A percentile compares a stretch with the other conserved stretches of the same genome.
Conservation (phyloP, 2,797 vertebrate genomes). For the Acanthopagrus latus region DNA sequence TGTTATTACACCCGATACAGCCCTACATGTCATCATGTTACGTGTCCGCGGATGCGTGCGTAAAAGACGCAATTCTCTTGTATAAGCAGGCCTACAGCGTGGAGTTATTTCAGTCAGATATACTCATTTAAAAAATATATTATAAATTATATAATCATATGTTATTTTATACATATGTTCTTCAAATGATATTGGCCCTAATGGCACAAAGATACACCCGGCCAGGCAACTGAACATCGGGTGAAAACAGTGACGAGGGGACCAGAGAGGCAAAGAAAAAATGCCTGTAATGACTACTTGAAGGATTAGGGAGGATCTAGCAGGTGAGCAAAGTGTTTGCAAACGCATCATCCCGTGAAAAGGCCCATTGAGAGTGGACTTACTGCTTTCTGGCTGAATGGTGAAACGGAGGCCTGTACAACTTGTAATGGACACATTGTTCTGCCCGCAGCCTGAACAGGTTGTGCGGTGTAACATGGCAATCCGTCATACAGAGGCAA, state of each 20-base stretch:
- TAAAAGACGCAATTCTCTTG: not conserved
- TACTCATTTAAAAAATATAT: not conserved
- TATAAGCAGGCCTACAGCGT: not conserved
- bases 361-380: slow-evolving; percentile 70
- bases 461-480: slow-evolving; percentile 18
- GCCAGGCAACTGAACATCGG: not conserved
- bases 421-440: slow-evolving; percentile 53
- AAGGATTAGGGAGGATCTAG: slow-evolving; percentile 61
- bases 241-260: slow-evolving; percentile 16
- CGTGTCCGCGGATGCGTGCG: not conserved
- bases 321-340: slow-evolving; percentile 78
- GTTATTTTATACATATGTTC: not conserved
- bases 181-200: not conserved
- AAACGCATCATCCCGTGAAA: slow-evolving; percentile 74
- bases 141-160: not conserved
- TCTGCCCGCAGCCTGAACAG: slow-evolving; percentile 37
- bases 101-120: not conserved
- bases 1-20: not conserved
- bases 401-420: slow-evolving; percentile 60
- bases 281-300: slow-evolving; percentile 23
- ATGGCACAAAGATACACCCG: not conserved
- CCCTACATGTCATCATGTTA: not conserved
- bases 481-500: slow-evolving; percentile 42
- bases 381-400: slow-evolving; percentile 61
- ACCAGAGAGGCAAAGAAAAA: slow-evolving; percentile 14